These are phyloP conservation scores for Gnathonemus longibarbis DNA, from an alignment of 2,113 vertebrate species.

Conservation along the genomic window DNA sequence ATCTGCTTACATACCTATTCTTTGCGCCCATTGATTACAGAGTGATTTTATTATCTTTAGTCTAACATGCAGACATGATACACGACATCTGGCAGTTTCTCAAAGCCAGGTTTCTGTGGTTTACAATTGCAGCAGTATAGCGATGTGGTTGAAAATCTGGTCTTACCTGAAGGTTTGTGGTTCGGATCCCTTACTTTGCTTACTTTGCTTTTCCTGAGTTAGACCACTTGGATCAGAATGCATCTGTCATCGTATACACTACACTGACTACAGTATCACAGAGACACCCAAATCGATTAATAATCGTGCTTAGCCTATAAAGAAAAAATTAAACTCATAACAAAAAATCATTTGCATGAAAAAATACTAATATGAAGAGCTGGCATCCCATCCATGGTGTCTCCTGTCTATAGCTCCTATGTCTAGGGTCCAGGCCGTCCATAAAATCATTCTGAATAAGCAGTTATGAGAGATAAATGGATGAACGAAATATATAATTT, in stretches of 20 bases:
- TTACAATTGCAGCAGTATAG: not conserved
- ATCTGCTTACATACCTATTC: not conserved
- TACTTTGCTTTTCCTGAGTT: not conserved
- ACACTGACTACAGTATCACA: not conserved
- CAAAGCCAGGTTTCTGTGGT: not conserved
- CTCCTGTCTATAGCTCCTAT: not conserved
- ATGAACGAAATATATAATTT: not conserved
- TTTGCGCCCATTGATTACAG: not conserved
- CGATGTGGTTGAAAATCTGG: not conserved
- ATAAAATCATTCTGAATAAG: not conserved
- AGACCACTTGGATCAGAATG: not conserved
- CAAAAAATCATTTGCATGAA: not conserved
- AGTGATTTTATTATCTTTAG: not conserved
- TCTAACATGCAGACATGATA: not conserved
- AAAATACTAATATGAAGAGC: not conserved
- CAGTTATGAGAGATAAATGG: not conserved
- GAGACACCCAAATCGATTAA: not conserved
- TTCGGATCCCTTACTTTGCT: not conserved
- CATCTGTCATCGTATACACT: not conserved
- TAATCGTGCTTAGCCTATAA: not conserved
- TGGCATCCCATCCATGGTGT: not conserved
- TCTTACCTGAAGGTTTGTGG: not conserved
- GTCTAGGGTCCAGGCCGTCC: not conserved
- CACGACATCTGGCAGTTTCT: not conserved
- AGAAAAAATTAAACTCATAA: not conserved